These are phyloP conservation scores for Burhinus bistriatus DNA, from an alignment of 2,113 vertebrate genomes.

Conservation along the genomic window DNA sequence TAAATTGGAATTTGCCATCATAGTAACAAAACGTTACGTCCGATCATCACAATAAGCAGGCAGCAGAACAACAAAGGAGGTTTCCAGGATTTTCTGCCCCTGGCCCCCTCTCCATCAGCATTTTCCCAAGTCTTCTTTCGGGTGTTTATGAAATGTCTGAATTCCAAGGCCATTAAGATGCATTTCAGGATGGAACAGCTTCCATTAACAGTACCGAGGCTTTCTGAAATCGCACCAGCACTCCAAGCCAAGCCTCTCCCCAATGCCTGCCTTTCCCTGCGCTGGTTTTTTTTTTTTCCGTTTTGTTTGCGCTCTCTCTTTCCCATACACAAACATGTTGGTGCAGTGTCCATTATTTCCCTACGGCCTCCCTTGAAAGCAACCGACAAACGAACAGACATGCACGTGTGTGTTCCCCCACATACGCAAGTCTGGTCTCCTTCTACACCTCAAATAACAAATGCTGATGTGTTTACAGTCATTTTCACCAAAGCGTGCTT, in stretches of 20 bases:
- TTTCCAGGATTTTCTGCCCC: slow-evolving; percentile 26
- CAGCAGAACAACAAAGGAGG: slow-evolving; percentile 43
- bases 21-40: background rate
- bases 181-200: slow-evolving; percentile 5
- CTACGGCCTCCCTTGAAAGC: slow-evolving; percentile 14
- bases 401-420: background rate
- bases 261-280: background rate
- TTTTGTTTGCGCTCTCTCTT: slow-evolving; percentile 45
- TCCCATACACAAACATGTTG: slow-evolving; percentile 50
- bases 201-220: background rate
- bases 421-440: background rate
- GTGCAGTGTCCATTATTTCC: slow-evolving; percentile 62
- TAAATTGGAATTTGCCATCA: background rate
- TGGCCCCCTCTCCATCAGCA: background rate
- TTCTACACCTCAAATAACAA: background rate
- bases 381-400: background rate
- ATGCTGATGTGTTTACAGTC: background rate
- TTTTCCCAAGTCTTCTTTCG: background rate
- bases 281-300: background rate
- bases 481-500: background rate
- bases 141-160: slow-evolving; percentile 12
- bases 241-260: background rate
- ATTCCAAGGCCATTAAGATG: slow-evolving; percentile 22
- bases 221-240: background rate
- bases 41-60: slow-evolving; percentile 9